Evolutionary conservation across 1,140 invertebrate genomes (phyloP), one percentile per base, ranked within the genome.

Genomic region (Megathymus violae): DNA sequence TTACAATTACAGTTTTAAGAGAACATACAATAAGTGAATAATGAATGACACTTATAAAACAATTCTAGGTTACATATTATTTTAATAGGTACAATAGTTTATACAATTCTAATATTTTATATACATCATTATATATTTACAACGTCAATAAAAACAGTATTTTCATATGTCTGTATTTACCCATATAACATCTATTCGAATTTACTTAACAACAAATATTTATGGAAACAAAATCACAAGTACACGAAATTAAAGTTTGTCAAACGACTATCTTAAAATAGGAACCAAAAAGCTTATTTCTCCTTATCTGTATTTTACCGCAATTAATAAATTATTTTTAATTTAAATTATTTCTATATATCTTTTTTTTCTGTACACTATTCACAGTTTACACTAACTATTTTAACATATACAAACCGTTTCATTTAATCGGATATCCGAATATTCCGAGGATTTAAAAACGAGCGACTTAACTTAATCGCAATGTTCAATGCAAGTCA

Each of bases 241-340:
- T 82, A 85, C 74, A 83, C 71, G 76, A 73, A 79, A 74, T 63
- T 48, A 48, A 71, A 80, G 78, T 74, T 67, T 65, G 62, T 51
- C 67, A 67, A 75, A 76, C 62, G 64, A 61, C 60, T 84, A 86
- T 85, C 81, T 88, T 88, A 88, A 80, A 79, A 86, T 90, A 90
- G 88, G 88, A 90, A 90, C 88, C 85, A 88, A 90, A 89, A 85
- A 75, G 60, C 63, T 74, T 62, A 61, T 63, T 7, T 36, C 34
- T 36, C 27, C 73, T 74, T 52, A 69, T 70, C 76, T 63, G 36
- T 64, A 69, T 44, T 62, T 46, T 13, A 65, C 62, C 61, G 62
- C 63, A 75, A 59, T 77, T 80, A 85, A 87, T 90, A 86, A 88
- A 86, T 87, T 86, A 89, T 75, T 74, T 71, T 72, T 65, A 62